Evolutionary conservation across 1,140 invertebrate genomes (phyloP).

Genomic region (Eumaeus atala): DNA sequence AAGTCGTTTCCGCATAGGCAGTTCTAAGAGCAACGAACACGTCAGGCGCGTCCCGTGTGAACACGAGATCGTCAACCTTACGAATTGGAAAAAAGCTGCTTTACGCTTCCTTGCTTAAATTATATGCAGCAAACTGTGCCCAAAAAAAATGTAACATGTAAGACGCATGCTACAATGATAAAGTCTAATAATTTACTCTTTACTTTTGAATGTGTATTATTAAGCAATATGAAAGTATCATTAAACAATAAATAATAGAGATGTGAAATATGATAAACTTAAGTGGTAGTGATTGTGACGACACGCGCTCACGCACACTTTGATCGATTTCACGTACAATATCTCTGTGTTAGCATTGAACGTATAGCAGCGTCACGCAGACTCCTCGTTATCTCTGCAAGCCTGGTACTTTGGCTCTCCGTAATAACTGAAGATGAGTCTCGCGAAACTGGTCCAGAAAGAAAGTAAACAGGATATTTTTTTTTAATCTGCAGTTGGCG

Average conservation of each 20-base stretch:
- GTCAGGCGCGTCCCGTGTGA: slow-evolving; percentile 53
- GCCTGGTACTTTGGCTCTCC: slow-evolving; percentile 62
- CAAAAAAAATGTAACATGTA: background rate
- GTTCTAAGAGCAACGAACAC: slow-evolving; percentile 55
- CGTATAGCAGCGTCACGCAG: slow-evolving; percentile 56
- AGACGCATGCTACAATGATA: background rate
- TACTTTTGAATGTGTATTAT: slow-evolving; percentile 8
- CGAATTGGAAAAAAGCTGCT: slow-evolving; percentile 64
- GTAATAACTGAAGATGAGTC: slow-evolving; percentile 72
- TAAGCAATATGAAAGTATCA: slow-evolving; percentile 16
- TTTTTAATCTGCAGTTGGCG: no score
- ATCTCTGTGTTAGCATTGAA: slow-evolving; percentile 41
- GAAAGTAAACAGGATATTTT: no score
- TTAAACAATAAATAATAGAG: slow-evolving; percentile 23
- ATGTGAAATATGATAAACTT: slow-evolving; percentile 39
- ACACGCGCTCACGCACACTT: slow-evolving; percentile 53
- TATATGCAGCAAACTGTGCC: slow-evolving; percentile 13
- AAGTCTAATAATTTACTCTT: background rate
- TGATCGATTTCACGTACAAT: slow-evolving; percentile 32
- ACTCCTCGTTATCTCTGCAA: slow-evolving; percentile 53
- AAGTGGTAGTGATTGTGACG: slow-evolving; percentile 55
- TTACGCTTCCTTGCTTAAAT: slow-evolving; percentile 38
- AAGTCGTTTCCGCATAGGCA: slow-evolving; percentile 67
- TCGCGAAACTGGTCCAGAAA: slow-evolving; percentile 20
- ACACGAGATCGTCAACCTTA: slow-evolving; percentile 67